phyloP scores from a whole-genome alignment of 2,113 vertebrate species.

The Cairina moschata region DNA sequence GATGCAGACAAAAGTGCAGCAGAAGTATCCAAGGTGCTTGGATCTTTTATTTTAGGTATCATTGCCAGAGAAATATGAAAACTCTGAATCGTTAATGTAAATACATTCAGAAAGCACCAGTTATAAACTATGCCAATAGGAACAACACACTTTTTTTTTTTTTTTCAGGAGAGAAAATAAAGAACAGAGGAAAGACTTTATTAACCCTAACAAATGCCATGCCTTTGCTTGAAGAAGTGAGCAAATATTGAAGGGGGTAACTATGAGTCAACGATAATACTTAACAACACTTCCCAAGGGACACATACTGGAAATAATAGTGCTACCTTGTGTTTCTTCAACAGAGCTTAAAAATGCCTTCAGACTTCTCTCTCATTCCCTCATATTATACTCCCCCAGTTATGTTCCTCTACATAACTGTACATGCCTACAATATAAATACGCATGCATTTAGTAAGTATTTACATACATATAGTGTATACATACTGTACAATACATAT shows the following conservation, averaged over 20 bases:
- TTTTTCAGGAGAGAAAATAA: neutral
- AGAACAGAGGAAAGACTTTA: neutral
- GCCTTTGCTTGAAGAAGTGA: neutral
- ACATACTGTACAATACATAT: neutral
- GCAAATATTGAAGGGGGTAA: neutral
- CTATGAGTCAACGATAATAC: neutral
- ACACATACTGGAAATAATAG: neutral
- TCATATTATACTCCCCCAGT: too few species aligned
- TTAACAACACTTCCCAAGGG: neutral
- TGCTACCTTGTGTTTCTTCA: neutral
- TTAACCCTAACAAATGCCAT: neutral
- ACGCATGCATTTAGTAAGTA: neutral
- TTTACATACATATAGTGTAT: neutral
- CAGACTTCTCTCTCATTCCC: neutral
- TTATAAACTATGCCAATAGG: neutral
- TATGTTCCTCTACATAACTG: neutral
- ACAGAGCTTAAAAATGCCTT: neutral
- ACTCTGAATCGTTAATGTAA: neutral
- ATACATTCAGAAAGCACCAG: neutral
- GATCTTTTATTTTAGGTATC: neutral
- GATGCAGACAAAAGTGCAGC: neutral
- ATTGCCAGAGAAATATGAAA: conserved; percentile 4
- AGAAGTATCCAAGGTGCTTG: neutral
- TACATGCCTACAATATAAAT: neutral
- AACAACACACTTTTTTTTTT: neutral